phyloP scores from a whole-genome alignment of 1,140 invertebrate species.

The Chlorops oryzae region DNA sequence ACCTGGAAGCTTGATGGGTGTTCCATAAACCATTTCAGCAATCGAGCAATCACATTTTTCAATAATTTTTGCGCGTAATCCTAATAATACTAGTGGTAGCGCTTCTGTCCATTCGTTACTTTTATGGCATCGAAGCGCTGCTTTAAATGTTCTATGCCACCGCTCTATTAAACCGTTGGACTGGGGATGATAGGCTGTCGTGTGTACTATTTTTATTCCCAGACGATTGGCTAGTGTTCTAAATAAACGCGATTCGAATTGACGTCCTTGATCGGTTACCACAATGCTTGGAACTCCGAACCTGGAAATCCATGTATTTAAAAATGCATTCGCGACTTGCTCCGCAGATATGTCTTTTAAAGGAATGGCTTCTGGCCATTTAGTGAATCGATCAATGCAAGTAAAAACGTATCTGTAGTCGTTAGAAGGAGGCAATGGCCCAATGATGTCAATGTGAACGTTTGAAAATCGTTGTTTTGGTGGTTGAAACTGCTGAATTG shows the following conservation, averaged over 20 bases:
- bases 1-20: slow-evolving; percentile 31
- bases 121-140: slow-evolving; percentile 25
- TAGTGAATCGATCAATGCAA: slow-evolving; percentile 46
- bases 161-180: slow-evolving; percentile 48
- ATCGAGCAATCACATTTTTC: slow-evolving; percentile 10
- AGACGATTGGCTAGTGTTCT: slow-evolving; percentile 18
- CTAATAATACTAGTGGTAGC: slow-evolving; percentile 26
- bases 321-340: slow-evolving; percentile 19
- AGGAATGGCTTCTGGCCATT: slow-evolving; percentile 50
- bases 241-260: slow-evolving; percentile 43
- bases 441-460: slow-evolving; percentile 4
- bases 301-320: slow-evolving; percentile 27
- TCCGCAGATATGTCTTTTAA: slow-evolving; percentile 43
- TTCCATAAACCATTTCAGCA: slow-evolving; percentile 22
- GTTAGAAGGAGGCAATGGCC: slow-evolving; percentile 26
- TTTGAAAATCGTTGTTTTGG: neutral
- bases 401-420: slow-evolving; percentile 46
- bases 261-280: slow-evolving; percentile 38
- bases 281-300: slow-evolving; percentile 33
- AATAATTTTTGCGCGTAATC: slow-evolving; percentile 19
- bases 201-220: slow-evolving; percentile 28
- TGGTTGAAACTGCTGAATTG: neutral
- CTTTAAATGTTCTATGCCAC: slow-evolving; percentile 46
- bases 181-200: slow-evolving; percentile 42
- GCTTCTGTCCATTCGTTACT: slow-evolving; percentile 16